A percentile compares a stretch with the other conserved stretches of the same genome.
Evolutionary conservation across 2,888 invertebrate species (phyloP).

Genomic region (Adelognathus sp.): DNA sequence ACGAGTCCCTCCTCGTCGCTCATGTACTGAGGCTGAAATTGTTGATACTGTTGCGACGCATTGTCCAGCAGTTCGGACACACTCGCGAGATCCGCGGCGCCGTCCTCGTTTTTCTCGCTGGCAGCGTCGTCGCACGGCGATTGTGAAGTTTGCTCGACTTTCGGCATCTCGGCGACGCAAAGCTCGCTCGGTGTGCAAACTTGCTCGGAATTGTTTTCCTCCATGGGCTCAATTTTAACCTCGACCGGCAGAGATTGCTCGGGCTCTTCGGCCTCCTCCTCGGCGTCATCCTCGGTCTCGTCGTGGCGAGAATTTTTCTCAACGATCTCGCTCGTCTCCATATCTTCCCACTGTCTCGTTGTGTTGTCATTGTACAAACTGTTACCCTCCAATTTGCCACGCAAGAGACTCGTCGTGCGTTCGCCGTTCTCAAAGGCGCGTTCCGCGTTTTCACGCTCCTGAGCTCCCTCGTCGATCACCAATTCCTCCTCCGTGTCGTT

Average conservation of each 20-base stretch:
- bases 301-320: slow-evolving; percentile 47
- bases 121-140: slow-evolving; percentile 19
- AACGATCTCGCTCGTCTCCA: background rate
- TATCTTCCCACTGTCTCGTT: slow-evolving; percentile 3
- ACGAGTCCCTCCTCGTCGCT: slow-evolving; percentile 91
- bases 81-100: slow-evolving; percentile 87
- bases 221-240: slow-evolving; percentile 67
- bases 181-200: slow-evolving; percentile 81
- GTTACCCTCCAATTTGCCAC: slow-evolving; percentile 73
- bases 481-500: slow-evolving; percentile 87
- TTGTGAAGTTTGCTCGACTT: slow-evolving; percentile 40
- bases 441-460: slow-evolving; percentile 69
- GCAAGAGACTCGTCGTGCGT: slow-evolving; percentile 71
- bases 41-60: slow-evolving; percentile 83
- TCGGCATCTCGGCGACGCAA: slow-evolving; percentile 12
- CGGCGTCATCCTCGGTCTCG: slow-evolving; percentile 68
- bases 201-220: slow-evolving; percentile 69
- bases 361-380: slow-evolving; percentile 39
- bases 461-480: slow-evolving; percentile 86
- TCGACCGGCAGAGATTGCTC: slow-evolving; percentile 50
- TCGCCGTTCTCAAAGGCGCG: slow-evolving; percentile 63
- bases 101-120: slow-evolving; percentile 70
- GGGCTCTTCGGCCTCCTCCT: slow-evolving; percentile 67
- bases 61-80: slow-evolving; percentile 90
- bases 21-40: slow-evolving; percentile 77